A percentile compares a stretch with the other conserved stretches of the same genome.
phyloP scores from a whole-genome alignment of 2,113 vertebrate genomes.

The Chiloscyllium plagiosum region DNA sequence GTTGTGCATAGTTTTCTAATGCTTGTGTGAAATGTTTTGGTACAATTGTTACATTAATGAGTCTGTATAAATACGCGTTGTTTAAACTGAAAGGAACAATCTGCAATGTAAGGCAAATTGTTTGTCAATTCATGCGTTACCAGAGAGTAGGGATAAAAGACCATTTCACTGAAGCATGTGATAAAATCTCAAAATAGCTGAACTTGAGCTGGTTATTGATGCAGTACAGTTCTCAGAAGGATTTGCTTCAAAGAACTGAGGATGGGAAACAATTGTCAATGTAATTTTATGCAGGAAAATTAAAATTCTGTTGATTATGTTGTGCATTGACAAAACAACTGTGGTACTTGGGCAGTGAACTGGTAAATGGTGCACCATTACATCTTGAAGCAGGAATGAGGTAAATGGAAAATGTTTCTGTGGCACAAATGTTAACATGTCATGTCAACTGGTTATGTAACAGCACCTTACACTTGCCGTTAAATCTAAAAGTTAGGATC shows the following conservation, averaged over 20 bases:
- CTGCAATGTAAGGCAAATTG: not conserved
- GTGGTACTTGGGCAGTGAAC: not conserved
- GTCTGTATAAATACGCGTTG: too few species aligned
- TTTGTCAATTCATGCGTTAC: not conserved
- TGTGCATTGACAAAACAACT: not conserved
- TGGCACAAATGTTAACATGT: not conserved
- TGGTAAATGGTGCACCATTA: not conserved
- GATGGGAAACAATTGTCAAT: not conserved
- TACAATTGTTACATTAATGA: too few species aligned
- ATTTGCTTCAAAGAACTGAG: not conserved
- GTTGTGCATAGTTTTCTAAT: too few species aligned
- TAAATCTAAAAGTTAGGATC: too few species aligned
- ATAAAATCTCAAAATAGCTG: not conserved
- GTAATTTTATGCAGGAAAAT: not conserved
- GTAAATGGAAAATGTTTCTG: not conserved
- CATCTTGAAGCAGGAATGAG: not conserved
- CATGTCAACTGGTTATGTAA: not conserved
- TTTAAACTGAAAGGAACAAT: not conserved
- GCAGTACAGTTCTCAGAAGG: not conserved
- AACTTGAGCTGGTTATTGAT: not conserved
- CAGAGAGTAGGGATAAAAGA: not conserved
- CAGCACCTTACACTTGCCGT: too few species aligned
- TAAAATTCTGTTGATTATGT: not conserved
- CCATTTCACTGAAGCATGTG: not conserved
- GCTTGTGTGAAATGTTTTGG: too few species aligned